Base-by-base conservation (phyloP, 1,140 invertebrate genomes). In the Antheraea mylitta region DNA sequence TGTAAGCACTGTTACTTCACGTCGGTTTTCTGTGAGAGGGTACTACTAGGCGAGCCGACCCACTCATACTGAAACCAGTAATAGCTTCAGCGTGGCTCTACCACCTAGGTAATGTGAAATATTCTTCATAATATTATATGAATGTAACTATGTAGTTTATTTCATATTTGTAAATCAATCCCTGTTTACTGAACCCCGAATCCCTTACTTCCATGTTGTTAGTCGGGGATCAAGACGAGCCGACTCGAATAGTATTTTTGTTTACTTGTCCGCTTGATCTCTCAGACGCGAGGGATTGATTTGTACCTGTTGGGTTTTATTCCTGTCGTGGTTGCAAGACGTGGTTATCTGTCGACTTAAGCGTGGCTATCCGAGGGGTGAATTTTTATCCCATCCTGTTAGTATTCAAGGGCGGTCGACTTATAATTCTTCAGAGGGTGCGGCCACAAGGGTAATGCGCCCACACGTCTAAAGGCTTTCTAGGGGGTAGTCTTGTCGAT, bases 281-380 rank as follows among this genome's bases (percentile, higher is more conserved):
- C 78, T 75, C 67, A 72, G 70, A 70, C 67, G 69, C 61, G 60
- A 72, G 76, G 74, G 81, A 81, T 82, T 79, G 82, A 83, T 86
- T 85, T 78, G 76, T 82, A 82, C 73, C 72, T 74, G 73, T 66
- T 76, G 73, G 79, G 78, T 82, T 82, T 80, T 71, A 73, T 76
- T 68, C 77, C 68, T 74, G 75, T 74, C 77, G 69, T 70, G 72
- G 69, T 80, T 74, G 74, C 69, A 71, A 72, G 70, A 76, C 75
- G 68, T 79, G 79, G 66, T 81, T 83, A 83, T 83, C 79, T 81
- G 79, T 80, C 82, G 77, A 78, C 83, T 83, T 83, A 83, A 77
- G 71, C 69, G 69, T 69, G 76, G 78, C 79, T 84, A 86, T 81
- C 86, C 86, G 80, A 83, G 79, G 78, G 79, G 75, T 79, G 81